Conservation (phyloP, 1,140 invertebrate genomes). For the Choristoneura fumiferana region DNA sequence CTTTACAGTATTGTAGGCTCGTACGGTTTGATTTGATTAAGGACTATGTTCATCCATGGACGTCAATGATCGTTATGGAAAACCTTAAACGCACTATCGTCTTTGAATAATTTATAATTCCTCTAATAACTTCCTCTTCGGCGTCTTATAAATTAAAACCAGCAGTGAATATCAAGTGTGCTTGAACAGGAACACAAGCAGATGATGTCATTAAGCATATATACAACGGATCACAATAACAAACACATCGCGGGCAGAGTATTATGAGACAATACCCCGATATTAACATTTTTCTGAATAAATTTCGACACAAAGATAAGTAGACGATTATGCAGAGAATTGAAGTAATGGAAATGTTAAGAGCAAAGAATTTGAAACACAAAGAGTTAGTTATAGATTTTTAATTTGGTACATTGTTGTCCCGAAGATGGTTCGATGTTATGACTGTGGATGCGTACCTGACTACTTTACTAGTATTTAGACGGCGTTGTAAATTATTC, state of each 20-base stretch:
- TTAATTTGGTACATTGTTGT: background rate
- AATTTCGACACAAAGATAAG: background rate
- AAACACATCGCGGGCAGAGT: background rate
- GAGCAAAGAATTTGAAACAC: conserved; percentile 1
- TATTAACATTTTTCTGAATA: conserved; percentile 5
- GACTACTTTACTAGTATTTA: too few species aligned
- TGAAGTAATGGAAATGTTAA: background rate
- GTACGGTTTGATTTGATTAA: too few species aligned
- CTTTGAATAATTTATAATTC: conserved; percentile 10
- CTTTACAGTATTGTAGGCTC: too few species aligned
- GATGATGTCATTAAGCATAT: conserved; percentile 14
- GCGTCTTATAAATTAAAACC: background rate
- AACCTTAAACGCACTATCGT: background rate
- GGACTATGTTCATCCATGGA: background rate
- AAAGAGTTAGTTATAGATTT: background rate
- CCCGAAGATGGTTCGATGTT: background rate
- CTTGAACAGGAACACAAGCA: background rate
- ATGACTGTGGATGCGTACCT: background rate
- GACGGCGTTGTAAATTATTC: too few species aligned
- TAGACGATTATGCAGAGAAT: background rate
- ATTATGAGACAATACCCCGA: background rate
- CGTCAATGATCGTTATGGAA: background rate
- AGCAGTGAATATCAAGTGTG: too few species aligned
- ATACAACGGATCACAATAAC: conserved; percentile 14
- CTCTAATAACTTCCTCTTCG: background rate